These are phyloP conservation scores for Irena cyanogastra DNA, from an alignment of 2,113 vertebrate genomes.

Conservation along the genomic window DNA sequence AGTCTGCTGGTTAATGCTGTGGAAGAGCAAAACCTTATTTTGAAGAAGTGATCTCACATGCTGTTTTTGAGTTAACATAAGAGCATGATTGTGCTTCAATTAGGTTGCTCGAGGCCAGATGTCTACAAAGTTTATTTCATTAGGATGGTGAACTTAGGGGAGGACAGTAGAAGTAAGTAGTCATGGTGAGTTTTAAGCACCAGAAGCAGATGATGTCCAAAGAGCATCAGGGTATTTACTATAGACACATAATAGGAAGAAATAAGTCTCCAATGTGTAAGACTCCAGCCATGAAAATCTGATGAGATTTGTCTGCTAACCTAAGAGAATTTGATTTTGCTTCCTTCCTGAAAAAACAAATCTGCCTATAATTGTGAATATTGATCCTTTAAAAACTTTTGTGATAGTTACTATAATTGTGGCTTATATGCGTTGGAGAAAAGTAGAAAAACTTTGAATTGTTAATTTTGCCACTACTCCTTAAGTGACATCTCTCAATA, in stretches of 20 bases:
- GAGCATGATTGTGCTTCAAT: background rate
- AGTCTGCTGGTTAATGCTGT: background rate
- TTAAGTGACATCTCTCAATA: background rate
- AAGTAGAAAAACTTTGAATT: background rate
- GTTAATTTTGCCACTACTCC: background rate
- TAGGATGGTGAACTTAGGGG: background rate
- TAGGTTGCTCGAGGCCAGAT: background rate
- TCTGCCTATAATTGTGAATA: background rate
- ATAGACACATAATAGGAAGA: background rate
- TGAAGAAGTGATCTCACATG: background rate
- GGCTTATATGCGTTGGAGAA: background rate
- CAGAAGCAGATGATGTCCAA: slow-evolving; percentile 18
- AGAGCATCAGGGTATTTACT: background rate
- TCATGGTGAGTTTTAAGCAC: background rate
- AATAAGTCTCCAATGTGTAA: background rate
- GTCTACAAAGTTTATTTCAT: background rate
- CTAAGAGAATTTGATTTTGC: background rate
- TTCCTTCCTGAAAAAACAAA: background rate
- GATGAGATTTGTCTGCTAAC: background rate
- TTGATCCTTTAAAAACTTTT: background rate
- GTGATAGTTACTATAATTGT: background rate
- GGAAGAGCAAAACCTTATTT: background rate
- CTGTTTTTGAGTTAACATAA: background rate
- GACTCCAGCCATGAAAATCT: background rate
- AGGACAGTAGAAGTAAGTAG: background rate